phyloP scores from a whole-genome alignment of 2,888 invertebrate species.

The Philhelius pedissequus region DNA sequence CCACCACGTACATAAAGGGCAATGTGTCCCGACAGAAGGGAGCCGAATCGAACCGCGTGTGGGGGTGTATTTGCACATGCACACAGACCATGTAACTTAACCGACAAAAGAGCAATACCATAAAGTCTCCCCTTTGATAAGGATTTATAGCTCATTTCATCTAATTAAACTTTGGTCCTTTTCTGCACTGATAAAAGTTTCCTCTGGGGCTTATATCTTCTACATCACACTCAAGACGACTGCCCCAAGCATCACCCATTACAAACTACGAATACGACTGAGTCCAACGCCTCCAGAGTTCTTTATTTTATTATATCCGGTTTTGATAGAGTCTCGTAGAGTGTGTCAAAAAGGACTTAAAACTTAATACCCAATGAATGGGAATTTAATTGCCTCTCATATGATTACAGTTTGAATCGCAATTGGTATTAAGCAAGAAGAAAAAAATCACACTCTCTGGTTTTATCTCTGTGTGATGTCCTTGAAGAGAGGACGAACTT shows the following conservation, averaged over 20 bases:
- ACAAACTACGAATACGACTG: not conserved
- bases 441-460: not conserved
- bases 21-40: not conserved
- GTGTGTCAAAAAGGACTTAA: not conserved
- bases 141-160: constrained; percentile 67
- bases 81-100: constrained; percentile 44
- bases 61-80: constrained; percentile 30
- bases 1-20: constrained; percentile 1
- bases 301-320: constrained; percentile 55
- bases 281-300: constrained; percentile 15
- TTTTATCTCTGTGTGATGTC: constrained; percentile 22
- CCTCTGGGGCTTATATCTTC: not conserved
- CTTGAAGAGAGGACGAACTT: not conserved
- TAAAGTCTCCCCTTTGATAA: constrained; percentile 56
- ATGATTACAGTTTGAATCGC: constrained; percentile 47
- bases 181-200: constrained; percentile 39
- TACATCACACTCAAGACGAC: not conserved
- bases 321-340: constrained; percentile 30
- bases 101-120: constrained; percentile 64
- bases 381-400: constrained; percentile 52
- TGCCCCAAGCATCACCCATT: not conserved
- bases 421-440: not conserved
- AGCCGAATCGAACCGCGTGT: not conserved
- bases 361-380: constrained; percentile 23
- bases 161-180: constrained; percentile 64